A percentile compares a stretch with the other conserved stretches of the same genome.
Conservation (phyloP, 2,888 invertebrate genomes). For the Eupithecia pulchellata region DNA sequence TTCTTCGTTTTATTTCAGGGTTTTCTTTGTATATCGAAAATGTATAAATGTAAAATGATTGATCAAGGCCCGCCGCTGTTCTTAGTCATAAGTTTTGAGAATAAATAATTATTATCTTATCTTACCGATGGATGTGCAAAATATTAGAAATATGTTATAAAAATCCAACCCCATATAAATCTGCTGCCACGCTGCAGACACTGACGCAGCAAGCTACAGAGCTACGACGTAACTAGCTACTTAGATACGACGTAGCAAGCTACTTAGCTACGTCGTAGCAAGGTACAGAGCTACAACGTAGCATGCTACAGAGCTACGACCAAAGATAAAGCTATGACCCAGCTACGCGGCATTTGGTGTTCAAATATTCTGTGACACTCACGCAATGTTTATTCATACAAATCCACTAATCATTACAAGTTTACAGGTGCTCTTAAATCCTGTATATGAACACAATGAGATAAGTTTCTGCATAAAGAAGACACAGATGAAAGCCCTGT, state of each 20-base stretch:
- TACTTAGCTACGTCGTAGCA: neutral
- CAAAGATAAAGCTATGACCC: neutral
- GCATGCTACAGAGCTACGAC: neutral
- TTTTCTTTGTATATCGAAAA: no score
- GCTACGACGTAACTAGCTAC: conserved; percentile 1
- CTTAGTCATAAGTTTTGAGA: no score
- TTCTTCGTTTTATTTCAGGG: no score
- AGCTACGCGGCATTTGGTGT: neutral
- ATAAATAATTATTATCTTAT: no score
- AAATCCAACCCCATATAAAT: no score
- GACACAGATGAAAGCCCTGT: conserved; percentile 88
- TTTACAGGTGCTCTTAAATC: conserved; percentile 91
- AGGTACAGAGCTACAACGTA: neutral
- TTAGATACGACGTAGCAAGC: neutral
- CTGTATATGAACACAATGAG: conserved; percentile 90
- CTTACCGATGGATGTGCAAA: no score
- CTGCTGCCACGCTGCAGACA: no score
- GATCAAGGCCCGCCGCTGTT: no score
- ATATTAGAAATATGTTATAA: no score
- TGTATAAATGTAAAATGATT: no score
- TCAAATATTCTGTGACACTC: no score
- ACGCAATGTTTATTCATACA: neutral
- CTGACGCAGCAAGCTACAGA: neutral
- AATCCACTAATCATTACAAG: conserved; percentile 20
- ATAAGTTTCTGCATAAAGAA: conserved; percentile 90